phyloP scores from a whole-genome alignment of 2,888 invertebrate species.

The Pocota personata region DNA sequence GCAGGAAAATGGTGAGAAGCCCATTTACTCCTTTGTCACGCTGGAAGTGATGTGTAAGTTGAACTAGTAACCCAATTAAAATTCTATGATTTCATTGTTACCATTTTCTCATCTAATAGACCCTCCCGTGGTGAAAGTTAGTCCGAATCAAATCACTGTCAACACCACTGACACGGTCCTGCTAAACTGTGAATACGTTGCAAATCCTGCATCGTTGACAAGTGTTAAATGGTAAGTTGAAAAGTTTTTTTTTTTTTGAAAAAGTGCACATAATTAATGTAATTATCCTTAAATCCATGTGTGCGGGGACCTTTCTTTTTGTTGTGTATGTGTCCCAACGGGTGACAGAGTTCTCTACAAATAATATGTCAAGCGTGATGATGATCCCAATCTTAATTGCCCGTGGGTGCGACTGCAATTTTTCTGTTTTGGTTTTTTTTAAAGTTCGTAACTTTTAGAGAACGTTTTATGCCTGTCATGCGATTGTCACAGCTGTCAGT shows the following conservation, averaged over 20 bases:
- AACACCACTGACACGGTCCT: conserved; percentile 90
- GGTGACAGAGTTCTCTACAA: neutral
- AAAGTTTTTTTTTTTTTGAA: too few species aligned
- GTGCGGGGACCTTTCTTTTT: neutral
- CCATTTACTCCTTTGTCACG: conserved; percentile 88
- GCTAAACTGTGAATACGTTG: conserved; percentile 91
- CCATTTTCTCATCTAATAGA: conserved; percentile 84
- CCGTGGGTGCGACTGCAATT: conserved; percentile 15
- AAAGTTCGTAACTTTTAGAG: neutral
- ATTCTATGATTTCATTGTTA: conserved; percentile 16
- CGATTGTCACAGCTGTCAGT: conserved; percentile 28
- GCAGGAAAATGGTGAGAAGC: conserved; percentile 88
- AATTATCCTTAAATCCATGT: conserved; percentile 44
- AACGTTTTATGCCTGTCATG: conserved; percentile 27
- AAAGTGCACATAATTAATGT: conserved; percentile 54
- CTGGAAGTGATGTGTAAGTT: conserved; percentile 94
- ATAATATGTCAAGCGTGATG: conserved; percentile 31
- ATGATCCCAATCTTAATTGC: conserved; percentile 49
- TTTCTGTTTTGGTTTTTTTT: neutral
- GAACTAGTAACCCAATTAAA: neutral
- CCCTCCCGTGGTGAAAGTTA: conserved; percentile 91
- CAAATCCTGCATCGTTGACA: conserved; percentile 91
- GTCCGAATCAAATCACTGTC: conserved; percentile 89
- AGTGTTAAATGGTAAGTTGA: conserved; percentile 89
- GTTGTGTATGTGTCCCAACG: too few species aligned